Evolutionary conservation across 2,888 invertebrate species (phyloP).

Genomic region (Pterostichus madidus): DNA sequence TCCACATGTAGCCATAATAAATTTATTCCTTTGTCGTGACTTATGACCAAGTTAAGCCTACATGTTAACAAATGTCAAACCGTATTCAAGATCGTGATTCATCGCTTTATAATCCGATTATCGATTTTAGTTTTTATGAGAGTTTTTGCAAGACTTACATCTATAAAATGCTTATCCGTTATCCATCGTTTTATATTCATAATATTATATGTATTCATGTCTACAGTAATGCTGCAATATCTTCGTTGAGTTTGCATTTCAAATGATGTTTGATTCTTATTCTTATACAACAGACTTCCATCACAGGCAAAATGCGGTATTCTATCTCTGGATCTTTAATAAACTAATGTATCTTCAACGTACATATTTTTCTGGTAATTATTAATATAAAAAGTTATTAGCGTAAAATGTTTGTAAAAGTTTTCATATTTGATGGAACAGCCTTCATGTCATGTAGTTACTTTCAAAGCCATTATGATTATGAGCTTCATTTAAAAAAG

Average conservation of each 20-base stretch:
- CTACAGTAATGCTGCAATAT: neutral
- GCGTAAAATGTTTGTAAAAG: neutral
- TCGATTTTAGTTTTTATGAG: neutral
- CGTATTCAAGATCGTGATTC: conserved; percentile 38
- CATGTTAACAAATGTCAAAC: conserved; percentile 55
- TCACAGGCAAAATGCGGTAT: neutral
- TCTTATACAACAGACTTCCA: neutral
- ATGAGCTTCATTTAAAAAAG: neutral
- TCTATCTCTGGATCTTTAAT: neutral
- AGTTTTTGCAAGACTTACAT: neutral
- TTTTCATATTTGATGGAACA: neutral
- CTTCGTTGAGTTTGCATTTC: neutral
- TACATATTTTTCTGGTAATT: neutral
- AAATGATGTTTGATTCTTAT: neutral
- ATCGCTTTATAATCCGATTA: conserved; percentile 43
- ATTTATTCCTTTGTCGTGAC: neutral
- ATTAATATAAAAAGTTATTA: conserved; percentile 4
- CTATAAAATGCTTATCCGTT: neutral
- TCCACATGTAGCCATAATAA: neutral
- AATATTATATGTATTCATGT: conserved; percentile 42
- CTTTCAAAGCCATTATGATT: neutral
- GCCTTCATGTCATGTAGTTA: neutral
- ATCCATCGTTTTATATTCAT: conserved; percentile 19
- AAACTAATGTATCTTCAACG: too few species aligned
- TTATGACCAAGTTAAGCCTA: neutral